Evolutionary conservation across 2,797 vertebrate species (phyloP).

Genomic region (Mus minutoides): DNA sequence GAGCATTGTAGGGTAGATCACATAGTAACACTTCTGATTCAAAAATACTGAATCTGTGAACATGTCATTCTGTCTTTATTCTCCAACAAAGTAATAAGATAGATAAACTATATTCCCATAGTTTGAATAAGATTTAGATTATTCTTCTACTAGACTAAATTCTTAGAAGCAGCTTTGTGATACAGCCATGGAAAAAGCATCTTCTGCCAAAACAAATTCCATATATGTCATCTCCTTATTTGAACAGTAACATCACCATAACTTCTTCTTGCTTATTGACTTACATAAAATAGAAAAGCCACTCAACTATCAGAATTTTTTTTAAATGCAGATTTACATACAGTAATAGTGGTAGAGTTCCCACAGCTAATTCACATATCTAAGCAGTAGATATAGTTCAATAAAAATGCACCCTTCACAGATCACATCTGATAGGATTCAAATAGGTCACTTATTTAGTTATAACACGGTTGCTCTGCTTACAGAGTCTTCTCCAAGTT

Average conservation of each 20-base stretch:
- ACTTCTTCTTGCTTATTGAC: background rate
- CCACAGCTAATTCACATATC: background rate
- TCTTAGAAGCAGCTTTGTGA: background rate
- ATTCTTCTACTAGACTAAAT: background rate
- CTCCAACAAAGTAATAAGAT: background rate
- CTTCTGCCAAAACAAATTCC: background rate
- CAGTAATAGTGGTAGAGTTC: background rate
- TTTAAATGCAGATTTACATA: background rate
- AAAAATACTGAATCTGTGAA: background rate
- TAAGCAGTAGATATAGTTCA: constrained; percentile 47
- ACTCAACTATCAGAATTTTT: background rate
- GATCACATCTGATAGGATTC: background rate
- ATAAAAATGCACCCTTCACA: constrained; percentile 13
- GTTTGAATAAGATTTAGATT: constrained; percentile 26
- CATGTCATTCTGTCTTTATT: background rate
- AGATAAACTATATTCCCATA: background rate
- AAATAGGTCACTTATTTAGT: background rate
- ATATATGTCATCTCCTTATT: background rate
- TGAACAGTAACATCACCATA: background rate
- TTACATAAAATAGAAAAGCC: constrained; percentile 1
- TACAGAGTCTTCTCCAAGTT: constrained; percentile 16
- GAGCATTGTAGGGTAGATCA: background rate
- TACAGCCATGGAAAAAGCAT: background rate
- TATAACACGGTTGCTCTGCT: background rate
- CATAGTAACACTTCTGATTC: background rate